These are phyloP conservation scores for Paralvinella palmiformis DNA, from an alignment of 1,140 invertebrate species.

Conservation along the genomic window DNA sequence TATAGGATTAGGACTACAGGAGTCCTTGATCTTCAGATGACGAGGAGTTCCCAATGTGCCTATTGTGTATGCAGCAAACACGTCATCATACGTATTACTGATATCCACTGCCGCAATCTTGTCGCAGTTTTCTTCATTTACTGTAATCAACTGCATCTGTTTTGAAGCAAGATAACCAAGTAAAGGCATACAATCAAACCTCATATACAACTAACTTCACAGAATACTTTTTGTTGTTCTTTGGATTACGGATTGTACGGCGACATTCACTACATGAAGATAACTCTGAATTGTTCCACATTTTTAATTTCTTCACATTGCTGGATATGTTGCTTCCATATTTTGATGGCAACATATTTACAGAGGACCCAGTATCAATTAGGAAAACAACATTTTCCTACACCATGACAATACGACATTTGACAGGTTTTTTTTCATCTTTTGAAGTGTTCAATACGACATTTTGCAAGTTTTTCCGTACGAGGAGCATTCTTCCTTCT, in stretches of 20 bases:
- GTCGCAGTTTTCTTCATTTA: not conserved
- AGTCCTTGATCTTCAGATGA: constrained; percentile 14
- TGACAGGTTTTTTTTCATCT: no score
- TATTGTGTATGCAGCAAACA: constrained; percentile 12
- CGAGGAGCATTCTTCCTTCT: no score
- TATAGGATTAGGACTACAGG: constrained; percentile 15
- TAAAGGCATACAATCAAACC: not conserved
- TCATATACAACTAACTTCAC: constrained; percentile 4
- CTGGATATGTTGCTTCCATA: no score
- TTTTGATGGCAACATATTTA: no score
- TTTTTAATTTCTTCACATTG: no score
- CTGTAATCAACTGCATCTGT: not conserved
- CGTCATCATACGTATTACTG: not conserved
- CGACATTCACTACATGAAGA: no score
- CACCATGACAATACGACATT: no score
- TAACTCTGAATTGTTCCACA: no score
- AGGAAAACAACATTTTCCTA: no score
- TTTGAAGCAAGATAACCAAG: not conserved
- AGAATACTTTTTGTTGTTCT: constrained; percentile 2
- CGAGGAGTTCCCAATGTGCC: not conserved
- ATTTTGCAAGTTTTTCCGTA: no score
- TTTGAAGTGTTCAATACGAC: no score
- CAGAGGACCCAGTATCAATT: no score
- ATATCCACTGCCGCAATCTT: not conserved
- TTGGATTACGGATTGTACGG: not conserved